Conservation (phyloP, 23 tunicate genomes). For the Pegea sp. region DNA sequence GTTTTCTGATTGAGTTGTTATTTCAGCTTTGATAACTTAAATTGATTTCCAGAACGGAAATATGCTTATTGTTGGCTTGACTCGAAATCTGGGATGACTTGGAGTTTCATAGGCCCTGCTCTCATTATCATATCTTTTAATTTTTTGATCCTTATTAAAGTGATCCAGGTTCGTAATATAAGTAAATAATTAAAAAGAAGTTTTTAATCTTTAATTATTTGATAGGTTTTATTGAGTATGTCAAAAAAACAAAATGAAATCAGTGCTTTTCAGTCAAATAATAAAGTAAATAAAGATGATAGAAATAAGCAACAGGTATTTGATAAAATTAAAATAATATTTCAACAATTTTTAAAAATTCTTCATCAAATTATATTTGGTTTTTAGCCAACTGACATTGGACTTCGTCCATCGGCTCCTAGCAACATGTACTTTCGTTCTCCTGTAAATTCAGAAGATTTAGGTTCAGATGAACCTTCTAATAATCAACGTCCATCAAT, state of each 20-base stretch:
- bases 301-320: background rate
- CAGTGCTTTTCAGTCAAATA: slow-evolving; percentile 5
- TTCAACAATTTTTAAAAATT: too few relatives aligned
- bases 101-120: slow-evolving; percentile 58
- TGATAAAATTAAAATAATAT: background rate
- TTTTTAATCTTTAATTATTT: too few relatives aligned
- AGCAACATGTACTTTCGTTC: too few relatives aligned
- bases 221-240: too few relatives aligned
- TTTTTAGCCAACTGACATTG: too few relatives aligned
- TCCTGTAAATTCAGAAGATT: too few relatives aligned
- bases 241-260: slow-evolving; percentile 4
- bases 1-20: background rate
- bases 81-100: slow-evolving; percentile 46
- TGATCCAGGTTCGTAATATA: slow-evolving; percentile 20
- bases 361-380: too few relatives aligned
- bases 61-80: slow-evolving; percentile 54
- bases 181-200: background rate
- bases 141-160: slow-evolving; percentile 46
- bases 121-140: slow-evolving; percentile 36
- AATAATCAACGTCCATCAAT: too few relatives aligned
- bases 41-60: slow-evolving; percentile 12
- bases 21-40: background rate
- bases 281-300: background rate
- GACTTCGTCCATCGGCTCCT: too few relatives aligned
- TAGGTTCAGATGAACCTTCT: too few relatives aligned